A percentile compares a stretch with the other conserved stretches of the same genome.
Conservation (phyloP, 2,888 invertebrate genomes). For the Lasioglossum zephyrum region DNA sequence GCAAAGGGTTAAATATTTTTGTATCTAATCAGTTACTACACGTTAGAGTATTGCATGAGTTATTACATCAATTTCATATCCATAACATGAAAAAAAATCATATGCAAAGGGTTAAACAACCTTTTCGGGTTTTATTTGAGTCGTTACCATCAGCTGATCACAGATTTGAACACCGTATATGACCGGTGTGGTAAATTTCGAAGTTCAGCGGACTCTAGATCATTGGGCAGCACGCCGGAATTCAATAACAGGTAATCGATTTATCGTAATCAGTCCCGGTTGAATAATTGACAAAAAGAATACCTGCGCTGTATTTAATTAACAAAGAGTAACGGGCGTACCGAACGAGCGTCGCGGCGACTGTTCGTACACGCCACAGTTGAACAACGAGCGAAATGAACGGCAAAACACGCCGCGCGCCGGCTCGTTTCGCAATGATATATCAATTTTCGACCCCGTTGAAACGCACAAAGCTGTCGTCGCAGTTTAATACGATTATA, state of each 20-base stretch:
- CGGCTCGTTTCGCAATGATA: conserved; percentile 19
- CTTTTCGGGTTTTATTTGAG: no score
- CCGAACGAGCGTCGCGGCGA: background rate
- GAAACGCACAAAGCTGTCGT: conserved; percentile 45
- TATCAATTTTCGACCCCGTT: conserved; percentile 35
- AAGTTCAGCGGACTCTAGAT: background rate
- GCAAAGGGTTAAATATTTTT: no score
- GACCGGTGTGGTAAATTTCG: conserved; percentile 7
- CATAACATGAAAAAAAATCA: no score
- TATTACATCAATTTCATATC: no score
- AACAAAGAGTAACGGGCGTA: background rate
- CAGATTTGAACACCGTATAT: conserved; percentile 12
- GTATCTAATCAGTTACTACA: no score
- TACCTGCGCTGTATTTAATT: background rate
- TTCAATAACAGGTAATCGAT: background rate
- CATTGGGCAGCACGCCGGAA: background rate
- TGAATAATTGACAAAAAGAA: conserved; percentile 1
- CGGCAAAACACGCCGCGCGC: background rate
- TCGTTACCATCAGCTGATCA: background rate
- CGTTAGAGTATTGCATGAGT: no score
- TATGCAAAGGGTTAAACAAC: no score
- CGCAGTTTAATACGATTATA: conserved; percentile 53
- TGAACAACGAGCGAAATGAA: background rate
- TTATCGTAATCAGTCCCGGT: background rate
- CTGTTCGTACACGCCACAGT: background rate